Evolutionary conservation across 2,888 invertebrate species (phyloP).

Genomic region (Eumacrocentrus americanus): DNA sequence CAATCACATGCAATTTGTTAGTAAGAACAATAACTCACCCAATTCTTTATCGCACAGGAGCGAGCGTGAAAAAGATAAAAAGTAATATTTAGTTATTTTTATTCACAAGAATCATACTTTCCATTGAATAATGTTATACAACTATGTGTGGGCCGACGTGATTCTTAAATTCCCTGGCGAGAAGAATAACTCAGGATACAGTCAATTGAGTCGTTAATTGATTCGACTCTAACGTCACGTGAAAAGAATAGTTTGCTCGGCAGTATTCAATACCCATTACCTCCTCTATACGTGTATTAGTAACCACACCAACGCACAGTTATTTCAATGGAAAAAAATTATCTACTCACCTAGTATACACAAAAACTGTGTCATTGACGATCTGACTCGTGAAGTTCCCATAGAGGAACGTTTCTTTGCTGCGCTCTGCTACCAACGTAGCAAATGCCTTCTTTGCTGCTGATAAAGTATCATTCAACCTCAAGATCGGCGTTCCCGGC

Average conservation of each 20-base stretch:
- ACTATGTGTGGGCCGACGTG: neutral
- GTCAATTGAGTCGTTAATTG: slow-evolving; percentile 37
- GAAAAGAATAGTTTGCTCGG: slow-evolving; percentile 1
- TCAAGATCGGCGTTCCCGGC: slow-evolving; percentile 76
- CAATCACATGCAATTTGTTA: slow-evolving; percentile 26
- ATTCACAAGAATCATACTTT: slow-evolving; percentile 3
- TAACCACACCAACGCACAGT: slow-evolving; percentile 1
- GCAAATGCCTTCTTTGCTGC: slow-evolving; percentile 50
- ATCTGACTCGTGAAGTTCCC: slow-evolving; percentile 61
- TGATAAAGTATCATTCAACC: slow-evolving; percentile 56
- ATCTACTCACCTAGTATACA: slow-evolving; percentile 71
- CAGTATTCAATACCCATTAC: neutral
- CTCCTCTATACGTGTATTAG: neutral
- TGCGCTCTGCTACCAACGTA: slow-evolving; percentile 60
- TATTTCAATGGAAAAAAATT: neutral
- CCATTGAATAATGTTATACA: neutral
- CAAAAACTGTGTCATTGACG: slow-evolving; percentile 66
- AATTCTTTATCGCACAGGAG: slow-evolving; percentile 47
- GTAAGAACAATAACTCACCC: slow-evolving; percentile 50
- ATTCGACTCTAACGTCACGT: slow-evolving; percentile 16
- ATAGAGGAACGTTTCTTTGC: slow-evolving; percentile 70
- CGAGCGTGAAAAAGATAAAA: slow-evolving; percentile 51
- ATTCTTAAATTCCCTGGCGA: slow-evolving; percentile 17
- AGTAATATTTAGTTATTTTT: slow-evolving; percentile 46
- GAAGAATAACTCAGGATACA: slow-evolving; percentile 35